A percentile compares a stretch with the other conserved stretches of the same genome.
Evolutionary conservation across 2,888 invertebrate genomes (phyloP).

Genomic region (Agrotis puta): DNA sequence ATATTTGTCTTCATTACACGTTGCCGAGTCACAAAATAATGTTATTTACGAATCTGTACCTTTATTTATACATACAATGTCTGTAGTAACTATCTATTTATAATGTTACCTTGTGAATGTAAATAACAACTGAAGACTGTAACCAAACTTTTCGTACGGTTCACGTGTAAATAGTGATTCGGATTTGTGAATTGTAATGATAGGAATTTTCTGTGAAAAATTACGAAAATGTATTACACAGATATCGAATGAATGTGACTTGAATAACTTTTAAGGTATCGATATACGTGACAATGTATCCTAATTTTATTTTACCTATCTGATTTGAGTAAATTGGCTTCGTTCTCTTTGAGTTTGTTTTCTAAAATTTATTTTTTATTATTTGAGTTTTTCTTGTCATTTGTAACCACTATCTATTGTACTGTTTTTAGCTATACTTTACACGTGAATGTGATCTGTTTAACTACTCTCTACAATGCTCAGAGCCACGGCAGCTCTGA

Average conservation of each 20-base stretch:
- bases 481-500: no score
- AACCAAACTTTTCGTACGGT: constrained; percentile 39
- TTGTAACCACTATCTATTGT: no score
- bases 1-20: constrained; percentile 47
- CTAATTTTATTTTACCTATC: neutral
- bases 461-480: no score
- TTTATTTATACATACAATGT: constrained; percentile 45
- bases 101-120: constrained; percentile 28
- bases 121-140: constrained; percentile 37
- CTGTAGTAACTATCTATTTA: constrained; percentile 36
- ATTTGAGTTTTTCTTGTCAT: neutral
- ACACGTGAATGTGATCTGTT: no score
- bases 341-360: neutral
- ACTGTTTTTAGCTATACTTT: no score
- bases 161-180: constrained; percentile 26
- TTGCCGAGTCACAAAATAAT: constrained; percentile 39
- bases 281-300: neutral
- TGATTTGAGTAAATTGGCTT: neutral
- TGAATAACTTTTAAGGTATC: neutral
- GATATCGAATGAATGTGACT: neutral
- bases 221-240: neutral
- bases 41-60: constrained; percentile 50
- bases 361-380: neutral
- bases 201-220: constrained; percentile 19
- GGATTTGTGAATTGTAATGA: constrained; percentile 12